Evolutionary conservation across 2,888 invertebrate genomes (phyloP).

Genomic region (Heliconius charithonia): DNA sequence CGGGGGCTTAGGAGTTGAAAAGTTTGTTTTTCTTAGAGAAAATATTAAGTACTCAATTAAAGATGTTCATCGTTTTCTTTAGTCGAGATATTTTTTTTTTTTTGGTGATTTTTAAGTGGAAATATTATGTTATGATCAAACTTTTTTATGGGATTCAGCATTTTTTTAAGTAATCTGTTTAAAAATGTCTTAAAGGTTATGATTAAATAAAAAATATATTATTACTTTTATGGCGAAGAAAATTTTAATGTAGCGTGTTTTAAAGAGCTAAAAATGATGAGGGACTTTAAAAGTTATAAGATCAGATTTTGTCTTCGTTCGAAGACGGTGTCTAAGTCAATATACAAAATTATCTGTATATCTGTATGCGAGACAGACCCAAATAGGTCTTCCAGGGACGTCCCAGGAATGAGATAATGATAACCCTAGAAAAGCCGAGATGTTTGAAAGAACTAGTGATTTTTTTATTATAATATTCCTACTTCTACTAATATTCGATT

Average conservation of each 20-base stretch:
- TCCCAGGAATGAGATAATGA: too few species aligned
- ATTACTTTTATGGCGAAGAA: not conserved
- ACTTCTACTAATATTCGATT: too few species aligned
- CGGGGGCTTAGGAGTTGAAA: slow-evolving; percentile 29
- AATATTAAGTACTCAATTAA: slow-evolving; percentile 36
- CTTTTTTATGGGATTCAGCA: not conserved
- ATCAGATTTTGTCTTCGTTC: not conserved
- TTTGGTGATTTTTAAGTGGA: slow-evolving; percentile 13
- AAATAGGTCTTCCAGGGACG: too few species aligned
- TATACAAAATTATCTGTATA: too few species aligned
- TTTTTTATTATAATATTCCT: too few species aligned
- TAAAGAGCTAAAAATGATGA: not conserved
- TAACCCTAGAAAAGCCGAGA: too few species aligned
- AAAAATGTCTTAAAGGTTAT: not conserved
- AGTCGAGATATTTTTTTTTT: slow-evolving; percentile 3
- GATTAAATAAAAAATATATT: not conserved
- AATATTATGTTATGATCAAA: slow-evolving; percentile 10
- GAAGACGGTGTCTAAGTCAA: too few species aligned
- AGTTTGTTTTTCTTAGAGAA: slow-evolving; percentile 35
- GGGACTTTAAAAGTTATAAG: not conserved
- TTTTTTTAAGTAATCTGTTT: slow-evolving; percentile 6
- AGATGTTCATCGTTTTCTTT: slow-evolving; percentile 31
- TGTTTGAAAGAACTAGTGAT: too few species aligned
- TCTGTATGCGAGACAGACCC: too few species aligned
- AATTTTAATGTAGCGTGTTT: not conserved